Evolutionary conservation across 1,140 invertebrate species (phyloP), one percentile per base, ranked within the genome.

Genomic region (Dinoponera quadriceps): DNA sequence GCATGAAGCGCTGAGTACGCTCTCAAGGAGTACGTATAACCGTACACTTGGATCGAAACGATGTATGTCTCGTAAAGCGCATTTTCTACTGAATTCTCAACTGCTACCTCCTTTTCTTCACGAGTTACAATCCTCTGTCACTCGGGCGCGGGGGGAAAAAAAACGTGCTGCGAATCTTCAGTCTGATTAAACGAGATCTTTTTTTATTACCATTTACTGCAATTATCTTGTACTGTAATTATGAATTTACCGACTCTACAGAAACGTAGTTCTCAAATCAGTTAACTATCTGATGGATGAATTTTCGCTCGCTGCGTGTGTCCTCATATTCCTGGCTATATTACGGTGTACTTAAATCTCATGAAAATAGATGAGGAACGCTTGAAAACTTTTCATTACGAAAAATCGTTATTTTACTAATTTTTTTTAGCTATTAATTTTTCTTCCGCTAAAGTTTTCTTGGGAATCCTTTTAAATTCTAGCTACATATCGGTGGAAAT

Each of bases 51-150:
- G 82, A 83, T 83, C 73, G 72, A 78, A 78, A 83, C 74, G 82
- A 83, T 78, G 82, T 78, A 75, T 78, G 62, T 66, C 82, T 78
- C 73, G 51, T 83, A 83, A 83, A 83, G 82, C 74, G 82, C 82
- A 78, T 65, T 83, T 83, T 66, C 72, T 22, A 83, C 82, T 80
- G 65, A 71, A 80, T 80, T 80, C 75, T 59, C 75, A 71, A 80
- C 51, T 82, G 65, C 20, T 82, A 65, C 20, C 22, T 82, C 54
- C 38, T 65, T 65, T 48, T 55, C 49, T 33, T 65, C 49, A 14
- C 29, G 29, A 77, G 59, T 82, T 48, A 82, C 77, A 82, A 78
- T 75, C 60, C 33, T 57, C 33, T 44, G 33, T 22, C 33, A 22
- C 20, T 5, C 22, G 9, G 51, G 25, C 25, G 29, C 49, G 33